Conservation (phyloP, 2,113 vertebrate genomes). For the Smithornis capensis region DNA sequence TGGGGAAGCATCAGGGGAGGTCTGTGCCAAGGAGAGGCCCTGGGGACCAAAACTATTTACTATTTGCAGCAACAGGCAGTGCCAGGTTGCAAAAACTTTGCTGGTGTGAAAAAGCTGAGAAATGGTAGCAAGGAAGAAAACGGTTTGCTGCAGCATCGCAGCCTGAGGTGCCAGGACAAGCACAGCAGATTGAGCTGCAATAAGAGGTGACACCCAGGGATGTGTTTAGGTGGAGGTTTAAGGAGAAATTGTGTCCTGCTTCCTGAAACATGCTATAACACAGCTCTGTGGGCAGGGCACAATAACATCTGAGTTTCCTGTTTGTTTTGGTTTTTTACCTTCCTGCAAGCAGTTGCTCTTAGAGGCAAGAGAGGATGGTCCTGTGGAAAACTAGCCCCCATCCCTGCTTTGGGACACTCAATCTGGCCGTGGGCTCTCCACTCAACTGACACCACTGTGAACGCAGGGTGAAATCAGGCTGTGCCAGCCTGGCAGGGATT, state of each 20-base stretch:
- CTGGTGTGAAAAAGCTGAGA: neutral
- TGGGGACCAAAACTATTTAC: neutral
- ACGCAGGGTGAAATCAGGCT: neutral
- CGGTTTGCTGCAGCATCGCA: neutral
- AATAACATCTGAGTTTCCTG: neutral
- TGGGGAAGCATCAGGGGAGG: neutral
- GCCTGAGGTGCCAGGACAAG: neutral
- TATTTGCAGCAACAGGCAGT: neutral
- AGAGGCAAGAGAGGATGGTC: neutral
- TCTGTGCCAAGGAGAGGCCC: neutral
- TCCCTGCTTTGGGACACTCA: neutral
- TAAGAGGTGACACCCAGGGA: neutral
- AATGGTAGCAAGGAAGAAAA: neutral
- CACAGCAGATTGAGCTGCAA: neutral
- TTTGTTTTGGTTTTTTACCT: neutral
- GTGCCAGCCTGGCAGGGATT: neutral
- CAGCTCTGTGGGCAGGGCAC: neutral
- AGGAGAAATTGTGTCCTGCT: neutral
- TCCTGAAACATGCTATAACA: neutral
- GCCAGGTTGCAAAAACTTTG: neutral
- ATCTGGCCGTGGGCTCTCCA: neutral
- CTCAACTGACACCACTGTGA: rapidly evolving
- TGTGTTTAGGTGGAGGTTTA: neutral
- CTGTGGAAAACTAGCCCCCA: neutral
- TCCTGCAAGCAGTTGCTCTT: neutral